Conservation (phyloP, 2,888 invertebrate species). For the Lasioglossum marginatum region DNA sequence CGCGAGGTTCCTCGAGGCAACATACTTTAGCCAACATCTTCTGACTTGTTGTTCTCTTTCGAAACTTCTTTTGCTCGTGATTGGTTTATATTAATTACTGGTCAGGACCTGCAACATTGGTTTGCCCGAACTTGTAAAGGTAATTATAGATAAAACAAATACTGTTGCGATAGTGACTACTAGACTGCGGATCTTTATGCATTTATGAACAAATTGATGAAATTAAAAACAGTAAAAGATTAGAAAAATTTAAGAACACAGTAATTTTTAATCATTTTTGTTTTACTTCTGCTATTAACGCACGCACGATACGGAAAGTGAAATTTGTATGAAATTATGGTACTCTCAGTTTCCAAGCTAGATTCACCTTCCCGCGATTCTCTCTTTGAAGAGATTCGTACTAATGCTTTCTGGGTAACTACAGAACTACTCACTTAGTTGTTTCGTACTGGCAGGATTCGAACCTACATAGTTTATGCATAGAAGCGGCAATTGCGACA, state of each 20-base stretch:
- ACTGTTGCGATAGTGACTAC: too few species aligned
- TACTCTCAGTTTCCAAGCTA: not conserved
- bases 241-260: too few species aligned
- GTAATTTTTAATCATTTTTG: too few species aligned
- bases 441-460: not conserved
- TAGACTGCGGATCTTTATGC: too few species aligned
- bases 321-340: not conserved
- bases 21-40: not conserved
- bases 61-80: not conserved
- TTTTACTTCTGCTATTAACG: too few species aligned
- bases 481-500: not conserved
- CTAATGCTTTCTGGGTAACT: not conserved
- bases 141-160: too few species aligned
- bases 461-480: not conserved
- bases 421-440: not conserved
- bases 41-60: not conserved
- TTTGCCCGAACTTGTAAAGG: too few species aligned
- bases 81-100: too few species aligned
- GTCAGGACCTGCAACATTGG: too few species aligned
- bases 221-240: too few species aligned
- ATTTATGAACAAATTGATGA: too few species aligned
- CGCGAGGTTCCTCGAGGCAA: not conserved
- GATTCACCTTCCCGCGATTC: not conserved
- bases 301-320: not conserved
- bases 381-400: not conserved